Evolutionary conservation across 2,888 invertebrate genomes (phyloP), one percentile per base, ranked within the genome.

Genomic region (Isotomurus palustris): DNA sequence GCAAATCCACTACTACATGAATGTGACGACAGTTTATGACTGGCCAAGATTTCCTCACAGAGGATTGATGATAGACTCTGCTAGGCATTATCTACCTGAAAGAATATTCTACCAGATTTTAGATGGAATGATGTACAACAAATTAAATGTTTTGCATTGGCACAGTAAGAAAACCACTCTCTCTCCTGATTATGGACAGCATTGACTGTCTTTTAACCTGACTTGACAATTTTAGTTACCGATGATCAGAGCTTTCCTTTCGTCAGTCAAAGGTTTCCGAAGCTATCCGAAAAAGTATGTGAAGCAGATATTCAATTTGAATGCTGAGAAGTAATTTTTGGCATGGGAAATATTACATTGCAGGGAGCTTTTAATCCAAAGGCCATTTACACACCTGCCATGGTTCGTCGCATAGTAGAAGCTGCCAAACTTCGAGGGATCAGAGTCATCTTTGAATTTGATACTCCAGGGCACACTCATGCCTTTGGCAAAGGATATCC

Each of bases 241-340:
- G 95, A 95, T 74, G 92, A 93, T 74, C 88, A 90, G 72, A 88
- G 92, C 65, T 95, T 95, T 74, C 93, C 95, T 0, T 95, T 87
- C 73, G 81, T 85, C 67, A 93, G 92, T 73, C 76, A 75, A 44
- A 79, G 73, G 40, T 94, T 84, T 74, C 93, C 94, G 0, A 81
- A 87, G 63, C 77, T 94, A 4, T 67, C 67, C 1, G 40, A 28
- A 22, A 56, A 48, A 55, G 64, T 64, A 40, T 14, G 5, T 19
- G 14, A 14, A 10, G 32, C 32, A 32, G 14, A 32, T 32, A 14
- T 32, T 32, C 8, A 32, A 32, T 10, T 32, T 32, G 8, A 14
- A 32, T 8, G 32, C 8, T 32, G 8, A 10, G 8, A 32, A 32
- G 32, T 32, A 32, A 8, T 32, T 32, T 10, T 10, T 8, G 32